Conservation (phyloP, 2,113 vertebrate genomes). For the Rhea americana region DNA sequence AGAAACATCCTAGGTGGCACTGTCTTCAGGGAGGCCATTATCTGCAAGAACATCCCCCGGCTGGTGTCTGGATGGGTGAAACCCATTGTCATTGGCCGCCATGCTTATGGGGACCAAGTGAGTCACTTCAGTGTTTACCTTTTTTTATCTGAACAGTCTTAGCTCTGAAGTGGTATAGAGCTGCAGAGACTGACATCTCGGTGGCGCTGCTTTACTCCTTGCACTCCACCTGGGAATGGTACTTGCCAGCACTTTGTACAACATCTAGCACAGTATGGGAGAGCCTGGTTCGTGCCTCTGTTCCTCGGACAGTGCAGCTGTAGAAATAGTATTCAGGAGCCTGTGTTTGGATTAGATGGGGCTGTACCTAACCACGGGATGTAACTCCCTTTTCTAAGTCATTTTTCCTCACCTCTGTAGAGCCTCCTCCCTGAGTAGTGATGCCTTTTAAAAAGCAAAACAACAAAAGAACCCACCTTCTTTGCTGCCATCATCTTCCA, state of each 20-base stretch:
- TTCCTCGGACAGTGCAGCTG: not conserved
- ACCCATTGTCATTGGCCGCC: constrained; percentile 96
- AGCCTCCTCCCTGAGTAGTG: not conserved
- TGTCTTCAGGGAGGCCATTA: constrained; percentile 96
- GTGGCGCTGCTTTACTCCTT: not conserved
- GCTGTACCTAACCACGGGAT: not conserved
- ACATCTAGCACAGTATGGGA: not conserved
- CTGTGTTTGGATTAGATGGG: not conserved
- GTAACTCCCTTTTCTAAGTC: not conserved
- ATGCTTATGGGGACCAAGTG: constrained; percentile 96
- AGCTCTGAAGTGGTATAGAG: not conserved
- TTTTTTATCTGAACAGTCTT: not conserved
- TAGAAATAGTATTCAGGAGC: not conserved
- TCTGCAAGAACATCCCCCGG: constrained; percentile 96
- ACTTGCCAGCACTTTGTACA: not conserved
- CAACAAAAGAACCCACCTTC: not conserved
- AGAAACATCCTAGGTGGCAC: constrained; percentile 97
- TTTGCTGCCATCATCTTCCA: not conserved
- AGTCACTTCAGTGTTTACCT: constrained; percentile 28
- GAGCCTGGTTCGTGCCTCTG: not conserved
- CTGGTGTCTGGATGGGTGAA: constrained; percentile 93
- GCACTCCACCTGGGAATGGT: not conserved
- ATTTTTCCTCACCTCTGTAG: not conserved
- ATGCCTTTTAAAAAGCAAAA: not conserved
- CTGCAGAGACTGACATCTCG: not conserved